These are phyloP conservation scores for Stegana nigrithorax DNA, from an alignment of 2,888 invertebrate species.

Conservation along the genomic window DNA sequence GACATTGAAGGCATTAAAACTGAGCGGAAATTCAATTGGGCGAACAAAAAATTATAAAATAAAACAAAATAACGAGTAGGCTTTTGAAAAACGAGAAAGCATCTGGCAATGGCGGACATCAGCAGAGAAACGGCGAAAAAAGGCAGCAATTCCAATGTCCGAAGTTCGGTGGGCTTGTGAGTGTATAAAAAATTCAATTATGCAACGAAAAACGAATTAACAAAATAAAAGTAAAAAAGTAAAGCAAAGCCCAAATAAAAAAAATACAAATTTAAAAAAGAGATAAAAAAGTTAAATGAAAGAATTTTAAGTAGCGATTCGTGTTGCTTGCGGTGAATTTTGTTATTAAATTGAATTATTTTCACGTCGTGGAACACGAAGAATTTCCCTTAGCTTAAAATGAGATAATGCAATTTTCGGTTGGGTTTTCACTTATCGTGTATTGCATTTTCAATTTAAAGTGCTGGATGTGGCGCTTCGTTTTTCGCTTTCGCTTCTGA, in stretches of 20 bases:
- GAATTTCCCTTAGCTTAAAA: constrained; percentile 26
- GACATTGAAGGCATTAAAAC: constrained; percentile 15
- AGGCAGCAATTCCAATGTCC: background rate
- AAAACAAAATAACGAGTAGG: background rate
- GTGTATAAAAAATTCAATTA: constrained; percentile 60
- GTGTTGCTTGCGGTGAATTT: constrained; percentile 49
- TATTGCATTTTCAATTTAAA: constrained; percentile 61
- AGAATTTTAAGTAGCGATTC: background rate
- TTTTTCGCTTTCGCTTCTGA: no score
- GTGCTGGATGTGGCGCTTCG: no score
- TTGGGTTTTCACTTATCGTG: constrained; percentile 41
- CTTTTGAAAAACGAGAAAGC: background rate
- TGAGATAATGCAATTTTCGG: constrained; percentile 58
- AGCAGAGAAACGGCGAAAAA: background rate
- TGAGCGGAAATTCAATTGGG: constrained; percentile 1
- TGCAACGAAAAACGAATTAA: constrained; percentile 46
- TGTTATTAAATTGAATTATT: constrained; percentile 51
- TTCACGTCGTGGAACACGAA: background rate
- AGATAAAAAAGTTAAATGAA: constrained; percentile 41
- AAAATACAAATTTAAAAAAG: constrained; percentile 29
- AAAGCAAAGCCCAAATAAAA: background rate
- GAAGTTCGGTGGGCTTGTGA: constrained; percentile 22
- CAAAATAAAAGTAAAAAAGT: constrained; percentile 13
- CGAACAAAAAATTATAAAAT: no score
- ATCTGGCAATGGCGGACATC: background rate